Base-by-base conservation (phyloP, 2,888 invertebrate species). In the Microctonus hyperodae region DNA sequence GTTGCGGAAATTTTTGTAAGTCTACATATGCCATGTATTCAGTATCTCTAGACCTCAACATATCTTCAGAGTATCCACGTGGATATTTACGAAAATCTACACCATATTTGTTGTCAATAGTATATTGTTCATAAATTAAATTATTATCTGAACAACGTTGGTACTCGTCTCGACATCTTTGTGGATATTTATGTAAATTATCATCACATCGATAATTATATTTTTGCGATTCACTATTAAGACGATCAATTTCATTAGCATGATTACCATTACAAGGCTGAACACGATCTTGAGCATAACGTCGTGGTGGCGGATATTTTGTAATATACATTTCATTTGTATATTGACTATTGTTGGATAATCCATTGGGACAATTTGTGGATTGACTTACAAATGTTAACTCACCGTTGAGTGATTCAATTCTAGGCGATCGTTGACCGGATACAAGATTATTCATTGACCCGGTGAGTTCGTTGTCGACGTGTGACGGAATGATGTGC, bases 361-460 rank as follows among this genome's bases (percentile, higher is more conserved):
- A 68, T 48, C 81, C 77, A 55, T 81, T 78, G 23, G 77, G 70
- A 58, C 73, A 78, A 69, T 71, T 77, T 10, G 72, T 56, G 16
- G 78, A 69, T 59, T 80, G 77, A 64, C 78, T 76, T 69, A 79
- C 69, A 55, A 79, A 73, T 31, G 75, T 73, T 65, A 83, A 83
- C 84, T 83, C 83, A 84, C 84, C 84, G 80, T 84, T 83, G 48
- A 83, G 75, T 25, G 83, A 81, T 67, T 84, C 83, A 64, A 83
- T 76, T 68, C 79, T 78, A 31, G 80, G 80, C n/a, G 79, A 79
- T 66, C 79, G 79, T 63, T 72, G 81, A 57, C 76, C 80, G 25
- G 81, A 74, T 7, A 81, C 79, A 35, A 84, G 75, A 67, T 82
- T 83, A 65, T 82, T 84, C 74, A 81, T 81, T n/a, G 84, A 83